Evolutionary conservation across 2,888 invertebrate species (phyloP).

Genomic region (Leuctra nigra): DNA sequence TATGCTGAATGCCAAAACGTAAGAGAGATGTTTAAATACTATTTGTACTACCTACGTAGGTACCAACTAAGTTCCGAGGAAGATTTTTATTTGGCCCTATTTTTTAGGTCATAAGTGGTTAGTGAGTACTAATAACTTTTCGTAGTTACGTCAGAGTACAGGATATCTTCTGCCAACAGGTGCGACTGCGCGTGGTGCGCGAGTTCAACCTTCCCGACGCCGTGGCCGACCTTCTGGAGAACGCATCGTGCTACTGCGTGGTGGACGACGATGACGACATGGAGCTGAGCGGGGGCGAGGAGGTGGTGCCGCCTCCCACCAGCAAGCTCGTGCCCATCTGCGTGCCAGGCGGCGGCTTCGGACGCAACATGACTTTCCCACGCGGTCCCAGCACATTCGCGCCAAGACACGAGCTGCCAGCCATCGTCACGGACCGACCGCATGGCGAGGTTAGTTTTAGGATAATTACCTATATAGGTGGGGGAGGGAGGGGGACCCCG

Average conservation of each 20-base stretch:
- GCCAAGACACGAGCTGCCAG: slow-evolving; percentile 55
- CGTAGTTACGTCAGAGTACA: too few species aligned
- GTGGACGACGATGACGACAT: slow-evolving; percentile 37
- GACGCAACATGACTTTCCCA: slow-evolving; percentile 57
- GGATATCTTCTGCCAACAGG: slow-evolving; percentile 35
- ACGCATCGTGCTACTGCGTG: slow-evolving; percentile 39
- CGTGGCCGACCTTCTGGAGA: slow-evolving; percentile 69
- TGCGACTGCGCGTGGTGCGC: slow-evolving; percentile 82
- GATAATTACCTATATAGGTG: too few species aligned
- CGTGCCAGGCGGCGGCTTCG: slow-evolving; percentile 41
- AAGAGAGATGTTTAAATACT: too few species aligned
- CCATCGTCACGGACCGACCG: slow-evolving; percentile 52
- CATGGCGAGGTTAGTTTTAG: slow-evolving; percentile 37
- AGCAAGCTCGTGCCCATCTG: slow-evolving; percentile 6
- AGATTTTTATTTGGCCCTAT: too few species aligned
- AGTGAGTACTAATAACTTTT: too few species aligned
- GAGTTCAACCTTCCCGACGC: slow-evolving; percentile 92
- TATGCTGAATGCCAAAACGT: too few species aligned
- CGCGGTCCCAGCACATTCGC: slow-evolving; percentile 28
- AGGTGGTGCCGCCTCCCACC: slow-evolving; percentile 30
- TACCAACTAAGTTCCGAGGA: too few species aligned
- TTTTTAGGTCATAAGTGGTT: too few species aligned
- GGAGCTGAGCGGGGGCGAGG: slow-evolving; percentile 24
- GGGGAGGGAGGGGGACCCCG: too few species aligned
- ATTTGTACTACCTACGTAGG: too few species aligned